A percentile compares a stretch with the other conserved stretches of the same genome.
Evolutionary conservation across 2,888 invertebrate genomes (phyloP).

Genomic region (Villa cingulata): DNA sequence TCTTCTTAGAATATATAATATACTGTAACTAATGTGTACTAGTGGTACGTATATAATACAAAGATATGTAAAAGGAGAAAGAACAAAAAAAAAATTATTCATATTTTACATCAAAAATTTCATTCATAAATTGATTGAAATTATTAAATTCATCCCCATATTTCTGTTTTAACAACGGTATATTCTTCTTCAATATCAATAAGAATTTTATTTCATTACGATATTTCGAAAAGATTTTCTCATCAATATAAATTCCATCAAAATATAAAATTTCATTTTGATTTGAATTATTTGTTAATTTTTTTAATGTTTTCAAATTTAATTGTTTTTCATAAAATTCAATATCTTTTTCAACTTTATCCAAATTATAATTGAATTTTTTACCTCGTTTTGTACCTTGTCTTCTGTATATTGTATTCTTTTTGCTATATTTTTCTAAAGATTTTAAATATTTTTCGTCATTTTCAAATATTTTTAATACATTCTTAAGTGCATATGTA

Average conservation of each 20-base stretch:
- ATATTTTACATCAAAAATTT: neutral
- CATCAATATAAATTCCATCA: constrained; percentile 20
- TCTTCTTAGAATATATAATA: no score
- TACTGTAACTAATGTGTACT: no score
- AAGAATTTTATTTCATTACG: constrained; percentile 21
- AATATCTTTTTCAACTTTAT: constrained; percentile 19
- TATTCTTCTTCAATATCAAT: constrained; percentile 16
- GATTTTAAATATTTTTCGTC: neutral
- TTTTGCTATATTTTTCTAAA: neutral
- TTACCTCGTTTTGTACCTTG: neutral
- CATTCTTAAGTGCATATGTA: constrained; percentile 21
- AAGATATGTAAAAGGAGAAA: no score
- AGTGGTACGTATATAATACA: no score
- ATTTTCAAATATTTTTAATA: constrained; percentile 7
- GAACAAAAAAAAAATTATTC: no score
- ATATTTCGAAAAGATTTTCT: constrained; percentile 17
- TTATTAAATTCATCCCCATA: constrained; percentile 15
- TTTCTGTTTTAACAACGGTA: constrained; percentile 14
- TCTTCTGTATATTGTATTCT: no score
- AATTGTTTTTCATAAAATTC: constrained; percentile 14
- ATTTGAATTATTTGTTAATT: constrained; percentile 18
- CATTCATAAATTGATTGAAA: constrained; percentile 15
- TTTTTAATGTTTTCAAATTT: constrained; percentile 15
- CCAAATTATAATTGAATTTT: constrained; percentile 13
- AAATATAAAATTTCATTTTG: constrained; percentile 21